Evolutionary conservation across 2,113 vertebrate species (phyloP), one percentile per base, ranked within the genome.

Genomic region (Cervus canadensis): DNA sequence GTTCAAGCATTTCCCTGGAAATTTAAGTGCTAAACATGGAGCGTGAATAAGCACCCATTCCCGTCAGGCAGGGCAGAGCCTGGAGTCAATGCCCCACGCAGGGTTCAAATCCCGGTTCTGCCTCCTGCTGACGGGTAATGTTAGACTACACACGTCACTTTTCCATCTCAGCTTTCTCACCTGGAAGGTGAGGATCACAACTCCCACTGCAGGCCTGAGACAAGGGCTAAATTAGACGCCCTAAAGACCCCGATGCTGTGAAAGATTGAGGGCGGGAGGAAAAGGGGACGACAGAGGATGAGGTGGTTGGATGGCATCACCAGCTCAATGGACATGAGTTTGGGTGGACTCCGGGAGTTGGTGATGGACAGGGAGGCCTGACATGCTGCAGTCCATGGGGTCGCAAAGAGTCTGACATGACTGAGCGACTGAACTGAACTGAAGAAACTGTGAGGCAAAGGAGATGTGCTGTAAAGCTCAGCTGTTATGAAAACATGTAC

Each of bases 21-120:
- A 88, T 95, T 54, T 82, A 92, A 94, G 64, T 94, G 94, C 94
- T 98, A 97, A 98, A 97, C 96, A 98, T 62, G 93, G 97, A 97
- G 96, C 10, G 16, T 93, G 74, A 97, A 78, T 52, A 98, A 98
- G 97, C 82, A 88, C 13, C 14, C 45, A 74, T 33, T 62, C 48
- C 60, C 12, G 0, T n/a, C 2, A 0, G 50, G 57, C 0, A 28
- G 57, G n/a, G 21, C 67, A 85, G 71, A 91, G 11, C 8, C 36
- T 12, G 2, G 43, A 71, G 36, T 78, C 59, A 5, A 3, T 4
- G 7, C 6, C 40, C 10, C 17, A 25, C 26, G 4, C 16, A 43
- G 12, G 13, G 79, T 89, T 97, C 95, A 76, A 57, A 74, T 67
- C 40, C 50, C 1, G 1, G 14, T 16, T 33, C 74, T 89, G 67